A percentile compares a stretch with the other conserved stretches of the same genome.
Conservation (phyloP, 2,888 invertebrate genomes). For the Hydrotaea cyrtoneurina region DNA sequence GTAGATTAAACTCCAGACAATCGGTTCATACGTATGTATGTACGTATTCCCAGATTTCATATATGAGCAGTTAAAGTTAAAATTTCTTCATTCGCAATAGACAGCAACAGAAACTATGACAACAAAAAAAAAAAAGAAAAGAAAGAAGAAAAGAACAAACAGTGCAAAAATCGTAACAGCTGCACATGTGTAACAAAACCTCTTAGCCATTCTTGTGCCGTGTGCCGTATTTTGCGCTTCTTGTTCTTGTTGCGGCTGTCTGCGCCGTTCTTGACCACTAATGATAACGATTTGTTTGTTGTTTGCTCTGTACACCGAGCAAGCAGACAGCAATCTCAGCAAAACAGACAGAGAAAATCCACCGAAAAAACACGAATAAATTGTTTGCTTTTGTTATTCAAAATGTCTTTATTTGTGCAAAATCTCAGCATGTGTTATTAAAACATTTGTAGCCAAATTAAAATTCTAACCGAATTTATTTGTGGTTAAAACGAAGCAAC, state of each 20-base stretch:
- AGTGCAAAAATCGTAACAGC: slow-evolving; percentile 45
- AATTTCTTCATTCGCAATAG: slow-evolving; percentile 44
- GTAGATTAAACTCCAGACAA: neutral
- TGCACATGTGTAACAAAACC: slow-evolving; percentile 59
- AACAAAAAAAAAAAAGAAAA: slow-evolving; percentile 4
- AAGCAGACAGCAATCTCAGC: slow-evolving; percentile 39
- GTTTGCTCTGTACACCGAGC: slow-evolving; percentile 42
- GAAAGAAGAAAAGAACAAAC: too few relatives aligned
- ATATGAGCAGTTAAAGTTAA: slow-evolving; percentile 35
- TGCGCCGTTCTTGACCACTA: slow-evolving; percentile 56
- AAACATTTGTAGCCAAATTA: slow-evolving; percentile 64
- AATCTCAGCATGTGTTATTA: slow-evolving; percentile 61
- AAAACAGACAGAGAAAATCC: neutral
- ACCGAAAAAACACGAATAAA: slow-evolving; percentile 46
- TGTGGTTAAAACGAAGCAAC: slow-evolving; percentile 24
- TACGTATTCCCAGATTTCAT: slow-evolving; percentile 36
- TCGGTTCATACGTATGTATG: neutral
- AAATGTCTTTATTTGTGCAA: slow-evolving; percentile 63
- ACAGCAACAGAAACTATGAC: neutral
- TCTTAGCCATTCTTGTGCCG: slow-evolving; percentile 25
- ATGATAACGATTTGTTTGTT: slow-evolving; percentile 66
- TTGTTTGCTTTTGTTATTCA: slow-evolving; percentile 37
- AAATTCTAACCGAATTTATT: slow-evolving; percentile 64
- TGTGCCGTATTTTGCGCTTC: slow-evolving; percentile 13
- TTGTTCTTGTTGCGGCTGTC: slow-evolving; percentile 3